A percentile compares a stretch with the other conserved stretches of the same genome.
Conservation (phyloP, 2,888 invertebrate genomes). For the Agrotis puta region DNA sequence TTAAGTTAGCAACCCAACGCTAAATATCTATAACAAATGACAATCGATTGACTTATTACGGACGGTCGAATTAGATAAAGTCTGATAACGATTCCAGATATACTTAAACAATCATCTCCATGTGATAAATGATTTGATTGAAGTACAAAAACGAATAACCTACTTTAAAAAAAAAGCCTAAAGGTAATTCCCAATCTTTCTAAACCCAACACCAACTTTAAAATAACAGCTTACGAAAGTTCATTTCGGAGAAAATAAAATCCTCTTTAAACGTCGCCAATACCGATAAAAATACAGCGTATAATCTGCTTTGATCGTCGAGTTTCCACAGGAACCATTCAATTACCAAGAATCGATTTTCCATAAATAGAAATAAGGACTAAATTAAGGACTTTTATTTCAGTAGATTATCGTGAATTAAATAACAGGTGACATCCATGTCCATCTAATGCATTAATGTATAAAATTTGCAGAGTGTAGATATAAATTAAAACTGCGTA, state of each 20-base stretch:
- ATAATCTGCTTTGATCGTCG: slow-evolving; percentile 1
- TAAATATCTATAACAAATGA: neutral
- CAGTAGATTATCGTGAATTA: neutral
- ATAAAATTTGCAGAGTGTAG: no score
- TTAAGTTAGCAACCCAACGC: no score
- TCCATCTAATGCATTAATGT: neutral
- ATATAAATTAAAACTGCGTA: neutral
- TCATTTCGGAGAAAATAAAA: slow-evolving; percentile 4
- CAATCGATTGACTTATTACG: neutral
- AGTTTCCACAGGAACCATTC: slow-evolving; percentile 18
- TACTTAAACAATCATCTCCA: neutral
- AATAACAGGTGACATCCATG: neutral
- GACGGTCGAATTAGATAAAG: slow-evolving; percentile 13
- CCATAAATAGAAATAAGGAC: slow-evolving; percentile 14
- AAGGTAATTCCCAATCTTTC: neutral
- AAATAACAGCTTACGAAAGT: neutral
- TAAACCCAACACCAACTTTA: neutral
- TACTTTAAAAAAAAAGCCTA: neutral
- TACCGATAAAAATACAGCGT: neutral
- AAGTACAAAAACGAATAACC: neutral
- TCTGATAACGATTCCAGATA: slow-evolving; percentile 15
- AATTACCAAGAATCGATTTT: slow-evolving; percentile 28
- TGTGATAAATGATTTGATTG: slow-evolving; percentile 11
- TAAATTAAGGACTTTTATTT: slow-evolving; percentile 18
- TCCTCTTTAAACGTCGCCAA: neutral